phyloP scores from a whole-genome alignment of 2,797 vertebrate species.

The Tadarida brasiliensis region DNA sequence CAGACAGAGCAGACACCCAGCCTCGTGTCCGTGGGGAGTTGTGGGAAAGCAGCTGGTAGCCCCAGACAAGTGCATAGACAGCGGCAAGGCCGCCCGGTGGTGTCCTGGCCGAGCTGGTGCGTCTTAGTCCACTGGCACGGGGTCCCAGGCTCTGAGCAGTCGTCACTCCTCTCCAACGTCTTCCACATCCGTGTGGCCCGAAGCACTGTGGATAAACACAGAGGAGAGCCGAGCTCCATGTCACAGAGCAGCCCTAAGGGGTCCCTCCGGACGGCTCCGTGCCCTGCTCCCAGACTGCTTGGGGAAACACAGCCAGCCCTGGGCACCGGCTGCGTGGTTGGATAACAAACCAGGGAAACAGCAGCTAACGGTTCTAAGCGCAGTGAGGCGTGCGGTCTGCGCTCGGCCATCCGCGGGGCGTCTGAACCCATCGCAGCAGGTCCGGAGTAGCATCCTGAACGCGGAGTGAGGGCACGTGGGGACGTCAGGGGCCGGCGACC shows the following conservation, averaged over 20 bases:
- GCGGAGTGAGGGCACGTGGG: too few species aligned
- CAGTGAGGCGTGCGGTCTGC: too few species aligned
- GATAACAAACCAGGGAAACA: background rate
- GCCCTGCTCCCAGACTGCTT: background rate
- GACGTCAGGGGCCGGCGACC: too few species aligned
- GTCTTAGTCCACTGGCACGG: background rate
- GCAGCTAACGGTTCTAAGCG: background rate
- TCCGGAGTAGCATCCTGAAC: too few species aligned
- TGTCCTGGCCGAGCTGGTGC: background rate
- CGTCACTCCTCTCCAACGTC: background rate
- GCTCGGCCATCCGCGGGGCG: too few species aligned
- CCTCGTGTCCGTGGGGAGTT: background rate
- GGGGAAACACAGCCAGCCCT: constrained; percentile 7
- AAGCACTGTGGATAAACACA: constrained; percentile 29
- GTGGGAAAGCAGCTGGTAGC: background rate
- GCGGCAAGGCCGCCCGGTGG: background rate
- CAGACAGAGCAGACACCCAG: background rate
- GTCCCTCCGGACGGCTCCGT: background rate
- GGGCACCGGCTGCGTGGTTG: background rate
- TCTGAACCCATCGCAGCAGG: too few species aligned
- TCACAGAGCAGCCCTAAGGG: background rate
- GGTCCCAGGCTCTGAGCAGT: too few species aligned
- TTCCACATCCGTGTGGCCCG: background rate
- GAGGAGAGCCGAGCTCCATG: background rate
- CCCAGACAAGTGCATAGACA: background rate